Percentiles rank a stretch among this genome's conserved stretches.
These are phyloP conservation scores for Amphiduros pacificus DNA, from an alignment of 2,888 invertebrate genomes.

Conservation along the genomic window DNA sequence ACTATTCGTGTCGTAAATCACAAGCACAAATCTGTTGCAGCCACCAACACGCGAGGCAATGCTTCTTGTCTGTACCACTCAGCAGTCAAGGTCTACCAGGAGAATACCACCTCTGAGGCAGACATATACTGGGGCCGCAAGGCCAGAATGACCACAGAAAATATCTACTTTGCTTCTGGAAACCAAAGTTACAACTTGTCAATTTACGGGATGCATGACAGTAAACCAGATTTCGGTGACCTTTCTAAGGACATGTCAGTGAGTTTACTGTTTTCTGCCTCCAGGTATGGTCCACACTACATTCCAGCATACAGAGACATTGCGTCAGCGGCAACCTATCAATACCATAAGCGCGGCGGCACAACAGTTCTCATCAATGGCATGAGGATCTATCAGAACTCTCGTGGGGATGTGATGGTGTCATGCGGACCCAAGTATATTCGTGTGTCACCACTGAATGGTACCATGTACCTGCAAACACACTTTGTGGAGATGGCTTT, in stretches of 20 bases:
- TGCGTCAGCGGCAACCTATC: conserved; percentile 52
- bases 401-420: conserved; percentile 55
- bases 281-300: conserved; percentile 52
- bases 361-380: conserved; percentile 56
- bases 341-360: conserved; percentile 45
- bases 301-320: conserved; percentile 49
- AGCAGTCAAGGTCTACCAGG: conserved; percentile 56
- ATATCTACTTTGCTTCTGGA: conserved; percentile 45
- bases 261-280: conserved; percentile 50
- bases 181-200: conserved; percentile 46
- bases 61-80: conserved; percentile 56
- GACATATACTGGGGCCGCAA: conserved; percentile 46
- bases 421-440: conserved; percentile 57
- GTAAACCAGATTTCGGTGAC: conserved; percentile 42
- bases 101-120: conserved; percentile 54
- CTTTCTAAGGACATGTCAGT: conserved; percentile 54
- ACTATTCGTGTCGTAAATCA: conserved; percentile 59
- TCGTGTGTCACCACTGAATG: conserved; percentile 49
- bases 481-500: conserved; percentile 58
- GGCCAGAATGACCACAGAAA: conserved; percentile 43
- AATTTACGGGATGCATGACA: conserved; percentile 35
- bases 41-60: conserved; percentile 53
- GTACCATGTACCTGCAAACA: conserved; percentile 52
- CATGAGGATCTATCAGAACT: conserved; percentile 52
- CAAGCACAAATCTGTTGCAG: conserved; percentile 53